Conservation (phyloP, 2,797 vertebrate genomes). For the Urophycis tenuis region DNA sequence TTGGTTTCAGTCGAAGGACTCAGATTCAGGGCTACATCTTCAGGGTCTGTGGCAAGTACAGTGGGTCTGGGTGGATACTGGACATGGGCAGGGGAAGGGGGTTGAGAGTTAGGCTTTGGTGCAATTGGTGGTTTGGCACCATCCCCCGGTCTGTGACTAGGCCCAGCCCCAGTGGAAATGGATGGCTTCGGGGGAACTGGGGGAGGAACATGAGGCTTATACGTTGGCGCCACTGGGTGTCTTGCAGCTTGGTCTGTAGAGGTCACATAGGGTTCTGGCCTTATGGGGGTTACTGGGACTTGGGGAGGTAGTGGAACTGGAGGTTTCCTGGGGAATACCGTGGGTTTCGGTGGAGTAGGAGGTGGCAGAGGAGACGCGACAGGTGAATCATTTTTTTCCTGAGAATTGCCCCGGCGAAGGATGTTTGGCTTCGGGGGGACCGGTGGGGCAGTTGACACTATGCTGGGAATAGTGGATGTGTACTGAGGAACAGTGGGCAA, state of each 20-base stretch:
- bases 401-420: conserved; percentile 75
- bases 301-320: conserved; percentile 72
- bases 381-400: conserved; percentile 78
- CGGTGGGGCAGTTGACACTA: conserved; percentile 73
- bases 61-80: conserved; percentile 70
- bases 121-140: conserved; percentile 85
- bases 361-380: conserved; percentile 79
- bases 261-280: conserved; percentile 55
- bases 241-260: conserved; percentile 54
- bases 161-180: conserved; percentile 81
- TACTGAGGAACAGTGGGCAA: conserved; percentile 76
- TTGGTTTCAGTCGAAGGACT: conserved; percentile 81
- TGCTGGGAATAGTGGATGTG: conserved; percentile 63
- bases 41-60: conserved; percentile 65
- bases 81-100: conserved; percentile 62
- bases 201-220: conserved; percentile 81
- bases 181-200: conserved; percentile 93
- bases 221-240: conserved; percentile 59
- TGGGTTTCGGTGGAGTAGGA: conserved; percentile 84
- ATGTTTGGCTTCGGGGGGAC: conserved; percentile 79
- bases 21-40: conserved; percentile 82
- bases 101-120: conserved; percentile 78
- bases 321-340: conserved; percentile 81
- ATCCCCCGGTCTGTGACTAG: conserved; percentile 78
- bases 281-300: conserved; percentile 51